Percentiles rank a stretch among this genome's conserved stretches.
Conservation (phyloP, 2,113 vertebrate species). For the Stegastes partitus region DNA sequence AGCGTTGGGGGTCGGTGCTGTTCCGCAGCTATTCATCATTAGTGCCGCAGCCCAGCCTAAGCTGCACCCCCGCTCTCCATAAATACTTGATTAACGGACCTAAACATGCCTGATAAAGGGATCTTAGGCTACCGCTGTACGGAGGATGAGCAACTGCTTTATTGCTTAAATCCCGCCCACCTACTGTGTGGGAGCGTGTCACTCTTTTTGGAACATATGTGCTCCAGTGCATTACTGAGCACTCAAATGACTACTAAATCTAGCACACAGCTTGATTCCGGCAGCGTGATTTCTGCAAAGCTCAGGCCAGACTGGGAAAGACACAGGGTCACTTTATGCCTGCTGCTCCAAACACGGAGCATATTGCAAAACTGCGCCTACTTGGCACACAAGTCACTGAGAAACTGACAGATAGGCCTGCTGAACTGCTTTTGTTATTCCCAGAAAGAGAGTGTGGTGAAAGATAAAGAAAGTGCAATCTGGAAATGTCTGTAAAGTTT, state of each 20-base stretch:
- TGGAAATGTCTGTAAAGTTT: slow-evolving; percentile 29
- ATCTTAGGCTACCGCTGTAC: slow-evolving; percentile 65
- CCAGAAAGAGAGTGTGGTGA: slow-evolving; percentile 14
- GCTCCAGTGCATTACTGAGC: slow-evolving; percentile 70
- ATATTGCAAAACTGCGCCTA: slow-evolving; percentile 30
- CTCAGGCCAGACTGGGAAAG: slow-evolving; percentile 55
- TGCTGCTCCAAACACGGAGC: slow-evolving; percentile 35
- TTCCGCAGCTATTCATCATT: slow-evolving; percentile 78
- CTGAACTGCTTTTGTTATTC: slow-evolving; percentile 22
- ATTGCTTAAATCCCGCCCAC: slow-evolving; percentile 80
- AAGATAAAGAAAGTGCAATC: slow-evolving; percentile 24
- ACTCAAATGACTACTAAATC: slow-evolving; percentile 73
- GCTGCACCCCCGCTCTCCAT: slow-evolving; percentile 74
- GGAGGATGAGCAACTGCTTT: slow-evolving; percentile 77
- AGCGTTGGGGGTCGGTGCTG: slow-evolving; percentile 68
- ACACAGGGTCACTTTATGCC: slow-evolving; percentile 56
- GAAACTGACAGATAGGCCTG: slow-evolving; percentile 14
- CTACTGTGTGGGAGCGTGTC: slow-evolving; percentile 81
- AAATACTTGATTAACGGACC: slow-evolving; percentile 84
- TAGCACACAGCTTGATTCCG: slow-evolving; percentile 64
- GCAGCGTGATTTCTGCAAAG: slow-evolving; percentile 46
- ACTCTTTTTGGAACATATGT: slow-evolving; percentile 82
- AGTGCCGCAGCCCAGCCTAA: slow-evolving; percentile 68
- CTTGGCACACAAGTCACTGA: slow-evolving; percentile 38
- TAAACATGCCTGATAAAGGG: slow-evolving; percentile 79